Percentiles rank a stretch among this genome's conserved stretches.
phyloP scores from a whole-genome alignment of 2,888 invertebrate genomes.

The Dichetophora obliterata region DNA sequence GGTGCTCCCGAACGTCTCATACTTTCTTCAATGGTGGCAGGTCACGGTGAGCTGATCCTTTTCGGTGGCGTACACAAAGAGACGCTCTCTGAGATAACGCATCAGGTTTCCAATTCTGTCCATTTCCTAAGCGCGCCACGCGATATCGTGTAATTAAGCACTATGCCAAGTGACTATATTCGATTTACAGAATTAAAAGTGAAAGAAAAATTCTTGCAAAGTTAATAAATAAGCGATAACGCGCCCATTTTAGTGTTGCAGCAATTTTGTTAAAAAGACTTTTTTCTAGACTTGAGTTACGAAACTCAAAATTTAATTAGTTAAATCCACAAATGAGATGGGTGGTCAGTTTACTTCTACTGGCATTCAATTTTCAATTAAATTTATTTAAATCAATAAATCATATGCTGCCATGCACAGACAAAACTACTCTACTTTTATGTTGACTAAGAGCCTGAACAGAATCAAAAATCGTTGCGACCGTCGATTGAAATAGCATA shows the following conservation, averaged over 20 bases:
- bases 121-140: conserved; percentile 82
- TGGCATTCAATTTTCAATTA: neutral
- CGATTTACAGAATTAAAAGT: neutral
- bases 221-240: neutral
- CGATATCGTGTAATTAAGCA: conserved; percentile 74
- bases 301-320: neutral
- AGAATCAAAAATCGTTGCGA: too few species aligned
- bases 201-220: conserved; percentile 4
- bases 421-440: conserved; percentile 1
- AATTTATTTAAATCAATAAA: neutral
- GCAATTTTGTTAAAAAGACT: conserved; percentile 29
- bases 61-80: conserved; percentile 96
- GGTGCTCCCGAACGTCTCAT: conserved; percentile 90
- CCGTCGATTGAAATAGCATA: too few species aligned
- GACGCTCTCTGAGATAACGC: conserved; percentile 74
- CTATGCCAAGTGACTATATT: neutral
- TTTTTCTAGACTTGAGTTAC: conserved; percentile 7
- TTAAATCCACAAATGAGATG: neutral
- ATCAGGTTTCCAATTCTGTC: conserved; percentile 82
- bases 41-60: conserved; percentile 92
- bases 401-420: conserved; percentile 14
- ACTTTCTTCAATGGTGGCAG: conserved; percentile 89
- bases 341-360: too few species aligned
- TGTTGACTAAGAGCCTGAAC: too few species aligned
- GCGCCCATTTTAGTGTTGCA: conserved; percentile 5